Conservation (phyloP, 2,797 vertebrate genomes). For the Argya squamiceps region DNA sequence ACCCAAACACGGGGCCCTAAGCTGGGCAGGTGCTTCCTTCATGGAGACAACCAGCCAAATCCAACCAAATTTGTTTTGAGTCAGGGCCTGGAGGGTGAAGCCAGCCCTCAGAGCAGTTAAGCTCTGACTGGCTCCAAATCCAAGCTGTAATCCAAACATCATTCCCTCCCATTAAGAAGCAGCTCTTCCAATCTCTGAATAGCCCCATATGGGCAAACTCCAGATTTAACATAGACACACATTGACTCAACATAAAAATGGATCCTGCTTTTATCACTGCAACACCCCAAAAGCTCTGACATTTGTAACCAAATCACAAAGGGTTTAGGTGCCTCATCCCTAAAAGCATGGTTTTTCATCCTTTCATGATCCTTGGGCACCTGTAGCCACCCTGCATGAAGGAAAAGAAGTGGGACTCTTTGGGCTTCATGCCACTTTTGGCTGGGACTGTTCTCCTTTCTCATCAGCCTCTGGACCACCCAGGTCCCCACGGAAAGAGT, state of each 20-base stretch:
- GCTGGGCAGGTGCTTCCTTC: slow-evolving; percentile 15
- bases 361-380: neutral
- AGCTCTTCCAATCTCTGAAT: neutral
- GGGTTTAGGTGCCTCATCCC: neutral
- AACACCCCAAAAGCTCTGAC: neutral
- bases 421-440: neutral
- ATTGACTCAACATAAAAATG: neutral
- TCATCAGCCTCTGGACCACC: neutral
- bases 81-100: slow-evolving; percentile 9
- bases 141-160: slow-evolving; percentile 10
- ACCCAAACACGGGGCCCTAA: neutral
- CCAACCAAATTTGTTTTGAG: slow-evolving; percentile 28
- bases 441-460: neutral
- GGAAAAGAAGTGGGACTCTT: neutral
- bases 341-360: neutral
- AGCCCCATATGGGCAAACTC: neutral
- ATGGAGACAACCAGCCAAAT: neutral
- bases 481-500: neutral
- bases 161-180: neutral
- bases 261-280: neutral
- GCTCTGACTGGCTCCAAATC: neutral
- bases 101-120: neutral
- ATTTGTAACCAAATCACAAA: neutral
- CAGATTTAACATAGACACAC: neutral
- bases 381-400: neutral